Percentiles rank a stretch among this genome's conserved stretches.
These are phyloP conservation scores for Nannobrachium achirus DNA, from an alignment of 2,113 vertebrate species.

Conservation along the genomic window DNA sequence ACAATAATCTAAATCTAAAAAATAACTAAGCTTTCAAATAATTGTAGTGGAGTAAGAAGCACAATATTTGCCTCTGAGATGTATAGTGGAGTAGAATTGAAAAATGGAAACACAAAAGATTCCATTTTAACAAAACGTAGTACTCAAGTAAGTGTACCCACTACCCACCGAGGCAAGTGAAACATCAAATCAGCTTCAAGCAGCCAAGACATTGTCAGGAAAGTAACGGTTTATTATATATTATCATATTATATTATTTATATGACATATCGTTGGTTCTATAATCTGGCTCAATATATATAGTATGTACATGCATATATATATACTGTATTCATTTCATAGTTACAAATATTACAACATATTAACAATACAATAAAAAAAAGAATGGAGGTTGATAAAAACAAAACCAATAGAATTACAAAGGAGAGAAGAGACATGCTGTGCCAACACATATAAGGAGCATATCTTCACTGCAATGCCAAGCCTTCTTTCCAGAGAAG, in stretches of 20 bases:
- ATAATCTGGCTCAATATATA: constrained; percentile 34
- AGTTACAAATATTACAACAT: constrained; percentile 63
- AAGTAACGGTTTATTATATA: constrained; percentile 55
- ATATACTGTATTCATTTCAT: constrained; percentile 42
- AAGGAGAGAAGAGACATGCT: not conserved
- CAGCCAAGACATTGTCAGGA: constrained; percentile 20
- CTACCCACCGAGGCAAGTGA: not conserved
- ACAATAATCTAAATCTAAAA: too few relatives aligned
- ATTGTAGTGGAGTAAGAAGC: too few relatives aligned
- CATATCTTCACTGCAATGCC: constrained; percentile 3
- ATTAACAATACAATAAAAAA: constrained; percentile 39
- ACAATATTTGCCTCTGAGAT: too few relatives aligned
- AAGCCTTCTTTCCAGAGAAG: too few relatives aligned
- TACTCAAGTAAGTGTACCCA: too few relatives aligned
- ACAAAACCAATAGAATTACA: constrained; percentile 44
- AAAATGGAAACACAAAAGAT: too few relatives aligned
- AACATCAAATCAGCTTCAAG: too few relatives aligned
- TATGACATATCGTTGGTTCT: constrained; percentile 43
- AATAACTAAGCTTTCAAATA: too few relatives aligned
- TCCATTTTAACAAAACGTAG: too few relatives aligned
- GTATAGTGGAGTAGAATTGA: too few relatives aligned
- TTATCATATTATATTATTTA: constrained; percentile 36
- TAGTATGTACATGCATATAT: constrained; percentile 51
- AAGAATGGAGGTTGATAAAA: constrained; percentile 39
- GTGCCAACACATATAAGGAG: constrained; percentile 2